These are phyloP conservation scores for Metopolophium dirhodum DNA, from an alignment of 1,140 invertebrate species.

Conservation along the genomic window DNA sequence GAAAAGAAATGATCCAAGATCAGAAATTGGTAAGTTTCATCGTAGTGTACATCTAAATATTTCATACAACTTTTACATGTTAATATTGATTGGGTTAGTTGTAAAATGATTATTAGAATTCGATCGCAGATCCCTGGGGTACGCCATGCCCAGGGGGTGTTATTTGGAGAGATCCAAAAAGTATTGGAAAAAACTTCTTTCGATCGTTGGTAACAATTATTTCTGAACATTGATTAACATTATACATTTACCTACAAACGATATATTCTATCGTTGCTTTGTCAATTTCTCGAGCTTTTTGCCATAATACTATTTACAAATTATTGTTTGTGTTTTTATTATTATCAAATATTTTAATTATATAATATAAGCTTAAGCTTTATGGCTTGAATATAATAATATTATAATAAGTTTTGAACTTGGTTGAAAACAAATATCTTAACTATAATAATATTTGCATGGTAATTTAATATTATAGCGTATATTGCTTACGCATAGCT, in stretches of 20 bases:
- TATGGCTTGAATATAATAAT: neutral
- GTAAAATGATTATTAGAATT: constrained; percentile 55
- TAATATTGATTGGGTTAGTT: constrained; percentile 40
- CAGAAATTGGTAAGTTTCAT: constrained; percentile 47
- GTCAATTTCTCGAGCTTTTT: neutral
- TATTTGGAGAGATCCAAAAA: constrained; percentile 70
- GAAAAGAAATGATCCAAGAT: constrained; percentile 45
- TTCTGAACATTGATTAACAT: constrained; percentile 38
- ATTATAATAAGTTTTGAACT: neutral
- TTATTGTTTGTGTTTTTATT: neutral
- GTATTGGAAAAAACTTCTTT: constrained; percentile 71
- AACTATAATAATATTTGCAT: neutral
- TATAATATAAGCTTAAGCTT: constrained; percentile 22
- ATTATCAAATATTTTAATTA: neutral
- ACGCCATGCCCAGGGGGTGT: constrained; percentile 70
- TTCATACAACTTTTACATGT: neutral
- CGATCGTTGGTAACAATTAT: constrained; percentile 69
- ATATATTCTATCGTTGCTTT: neutral
- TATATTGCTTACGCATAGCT: constrained; percentile 3
- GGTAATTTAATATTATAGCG: neutral
- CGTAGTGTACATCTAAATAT: neutral
- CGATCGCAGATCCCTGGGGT: constrained; percentile 67
- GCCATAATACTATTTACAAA: neutral
- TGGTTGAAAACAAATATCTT: neutral
- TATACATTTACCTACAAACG: constrained; percentile 25